Percentiles rank a stretch among this genome's conserved stretches.
These are phyloP conservation scores for Rhinella marina DNA, from an alignment of 2,797 vertebrate species.

Conservation along the genomic window DNA sequence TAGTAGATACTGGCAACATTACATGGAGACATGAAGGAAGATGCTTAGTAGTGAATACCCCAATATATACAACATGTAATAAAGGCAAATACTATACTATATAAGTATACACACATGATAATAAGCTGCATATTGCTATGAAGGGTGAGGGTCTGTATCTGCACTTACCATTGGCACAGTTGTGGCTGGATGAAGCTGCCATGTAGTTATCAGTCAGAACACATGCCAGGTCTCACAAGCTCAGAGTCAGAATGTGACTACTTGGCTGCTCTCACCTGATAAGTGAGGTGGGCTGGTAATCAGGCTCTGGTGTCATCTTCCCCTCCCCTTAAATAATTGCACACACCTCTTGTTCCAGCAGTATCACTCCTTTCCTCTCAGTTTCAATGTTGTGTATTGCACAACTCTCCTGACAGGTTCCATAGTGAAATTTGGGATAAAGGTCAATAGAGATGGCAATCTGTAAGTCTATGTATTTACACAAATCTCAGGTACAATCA, in stretches of 20 bases:
- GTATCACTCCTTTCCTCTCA: conserved; percentile 12
- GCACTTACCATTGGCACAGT: conserved; percentile 50
- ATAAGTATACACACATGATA: neutral
- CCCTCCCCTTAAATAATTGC: conserved; percentile 40
- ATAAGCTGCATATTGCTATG: neutral
- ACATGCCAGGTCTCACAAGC: neutral
- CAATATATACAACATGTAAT: neutral
- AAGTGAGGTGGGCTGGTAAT: neutral
- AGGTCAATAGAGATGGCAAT: too few species aligned
- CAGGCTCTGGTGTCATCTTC: neutral
- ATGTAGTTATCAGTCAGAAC: neutral
- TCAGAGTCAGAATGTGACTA: neutral
- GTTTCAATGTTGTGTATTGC: neutral
- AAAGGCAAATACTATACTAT: neutral
- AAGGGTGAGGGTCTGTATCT: neutral
- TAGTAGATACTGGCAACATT: too few species aligned
- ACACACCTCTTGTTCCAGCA: conserved; percentile 17
- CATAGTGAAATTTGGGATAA: too few species aligned
- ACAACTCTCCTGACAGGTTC: neutral
- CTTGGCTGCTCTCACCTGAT: conserved; percentile 2
- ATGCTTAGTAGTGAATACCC: too few species aligned
- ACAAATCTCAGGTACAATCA: too few species aligned
- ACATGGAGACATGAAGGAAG: too few species aligned
- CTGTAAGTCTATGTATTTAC: too few species aligned
- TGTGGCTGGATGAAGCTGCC: conserved; percentile 10